A percentile compares a stretch with the other conserved stretches of the same genome.
These are phyloP conservation scores for Sepiola atlantica DNA, from an alignment of 2,888 invertebrate genomes.

Conservation along the genomic window DNA sequence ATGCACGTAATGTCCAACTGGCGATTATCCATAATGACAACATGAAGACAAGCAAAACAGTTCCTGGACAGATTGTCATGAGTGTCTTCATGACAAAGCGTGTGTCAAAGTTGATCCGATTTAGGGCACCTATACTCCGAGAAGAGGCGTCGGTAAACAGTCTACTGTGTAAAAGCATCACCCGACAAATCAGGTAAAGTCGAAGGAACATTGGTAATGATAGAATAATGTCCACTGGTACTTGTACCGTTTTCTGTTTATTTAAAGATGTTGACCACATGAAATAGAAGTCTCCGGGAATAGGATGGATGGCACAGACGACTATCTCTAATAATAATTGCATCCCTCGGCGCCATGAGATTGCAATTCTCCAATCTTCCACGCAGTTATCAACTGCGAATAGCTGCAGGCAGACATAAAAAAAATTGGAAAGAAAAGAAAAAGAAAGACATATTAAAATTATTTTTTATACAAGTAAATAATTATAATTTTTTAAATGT, in stretches of 20 bases:
- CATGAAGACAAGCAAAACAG: constrained; percentile 99
- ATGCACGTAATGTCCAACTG: constrained; percentile 98
- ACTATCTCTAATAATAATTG: constrained; percentile 79
- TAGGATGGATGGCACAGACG: constrained; percentile 98
- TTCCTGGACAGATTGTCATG: constrained; percentile 99
- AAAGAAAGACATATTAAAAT: constrained; percentile 3
- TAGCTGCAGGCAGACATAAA: constrained; percentile 80
- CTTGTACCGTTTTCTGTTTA: constrained; percentile 61
- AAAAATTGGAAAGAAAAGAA: constrained; percentile 72
- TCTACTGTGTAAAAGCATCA: constrained; percentile 99
- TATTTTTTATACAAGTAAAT: background rate
- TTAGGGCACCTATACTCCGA: constrained; percentile 81
- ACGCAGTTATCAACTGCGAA: constrained; percentile 99
- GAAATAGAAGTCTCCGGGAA: constrained; percentile 97
- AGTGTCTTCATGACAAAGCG: constrained; percentile 94
- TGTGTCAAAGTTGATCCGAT: constrained; percentile 84
- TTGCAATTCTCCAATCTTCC: constrained; percentile 99
- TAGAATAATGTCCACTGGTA: constrained; percentile 87
- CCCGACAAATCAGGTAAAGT: constrained; percentile 98
- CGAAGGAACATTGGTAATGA: constrained; percentile 99
- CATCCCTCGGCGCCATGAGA: constrained; percentile 96
- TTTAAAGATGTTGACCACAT: constrained; percentile 86
- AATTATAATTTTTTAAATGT: no score
- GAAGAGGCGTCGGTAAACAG: constrained; percentile 99
- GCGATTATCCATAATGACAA: constrained; percentile 99